Base-by-base conservation (phyloP, 2,797 vertebrate genomes). In the Erithacus rubecula region DNA sequence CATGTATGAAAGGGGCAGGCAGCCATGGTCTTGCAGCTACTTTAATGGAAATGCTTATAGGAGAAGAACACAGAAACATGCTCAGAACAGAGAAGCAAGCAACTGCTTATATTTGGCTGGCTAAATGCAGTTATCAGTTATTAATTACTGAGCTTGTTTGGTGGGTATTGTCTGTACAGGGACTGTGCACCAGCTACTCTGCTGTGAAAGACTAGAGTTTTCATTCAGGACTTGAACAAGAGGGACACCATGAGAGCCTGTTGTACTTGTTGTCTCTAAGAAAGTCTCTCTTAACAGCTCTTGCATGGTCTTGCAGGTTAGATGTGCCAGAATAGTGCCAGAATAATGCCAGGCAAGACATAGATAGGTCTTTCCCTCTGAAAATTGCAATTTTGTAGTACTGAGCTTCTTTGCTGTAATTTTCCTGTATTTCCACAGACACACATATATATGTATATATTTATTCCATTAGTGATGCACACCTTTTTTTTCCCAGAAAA, bases 171-270 rank as follows among this genome's bases (percentile, higher is more conserved):
- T 30, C 60, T 24, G 3, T 13, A 6, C 36, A 72, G 27, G n/a
- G 10, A 43, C 47, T 37, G 23, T 44, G 29, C 9, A 70, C 4
- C 30, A 63, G 19, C 27, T 62, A 55, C 1, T 1, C 24, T 56
- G 21, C 15, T 49, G 2, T 32, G 37, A 87, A 71, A 59, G 15
- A 22, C 8, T 32, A 27, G 37, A 39, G 26, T 26, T 89, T 76
- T 84, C 21, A n/a, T 60, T 69, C 44, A 44, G 21, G 59, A 11
- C 15, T 72, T 30, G 34, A 39, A 70, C 24, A 74, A 79, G 24
- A 62, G 12, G 4, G 15, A 4, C 11, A 15, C 6, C 2, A 2
- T 29, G 15, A 32, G 63, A 69, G 24, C 6, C 5, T 24, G 3
- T 22, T 62, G 24, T 16, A 37, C 17, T 37, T 20, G 0, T 12